Base-by-base conservation (phyloP, 2,888 invertebrate genomes). In the Pandemis heparana region DNA sequence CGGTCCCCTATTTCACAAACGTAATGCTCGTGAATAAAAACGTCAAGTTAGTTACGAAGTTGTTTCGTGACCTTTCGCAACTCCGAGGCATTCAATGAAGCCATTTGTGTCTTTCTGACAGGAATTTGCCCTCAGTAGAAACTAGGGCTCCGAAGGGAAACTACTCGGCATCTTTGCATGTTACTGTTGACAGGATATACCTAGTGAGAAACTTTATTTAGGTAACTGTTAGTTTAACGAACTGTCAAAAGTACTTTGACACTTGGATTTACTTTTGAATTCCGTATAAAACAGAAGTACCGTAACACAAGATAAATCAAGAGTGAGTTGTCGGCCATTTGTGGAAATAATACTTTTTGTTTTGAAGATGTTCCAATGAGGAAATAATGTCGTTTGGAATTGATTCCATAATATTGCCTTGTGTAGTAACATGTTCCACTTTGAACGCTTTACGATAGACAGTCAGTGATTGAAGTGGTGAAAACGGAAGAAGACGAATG, bases 61-160 rank as follows among this genome's bases (percentile, higher is more conserved):
- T 56, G 66, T 74, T 64, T 41, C 69, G 68, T 64, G 73, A 69
- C 68, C 64, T 69, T 69, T 69, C 64, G n/a, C 43, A 74, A 64
- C 64, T 69, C 66, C 56, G 18, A 9, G 5, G 46, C 16, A 43
- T 53, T 74, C 64, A 74, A 74, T 74, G 18, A 59, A 64, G 46
- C 60, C 60, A 69, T 74, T 74, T 69, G 73, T 41, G 51, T 64
- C 48, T 71, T 72, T 64, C 39, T 32, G 64, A 46, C 63, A 53
- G 64, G 53, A 67, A 71, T 63, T 62, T 16, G 18, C 38, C 53
- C 56, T 16, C 63, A 56, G 67, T 62, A 38, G 59, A 38, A 51
- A 63, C 51, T 69, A 51, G 56, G 56, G 48, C 60, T 38, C 6
- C 53, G 0, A 23, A 48, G 65, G 8, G 59, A 59, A 59, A 64